Evolutionary conservation across 2,888 invertebrate genomes (phyloP).

Genomic region (Metopia argyrocephala): DNA sequence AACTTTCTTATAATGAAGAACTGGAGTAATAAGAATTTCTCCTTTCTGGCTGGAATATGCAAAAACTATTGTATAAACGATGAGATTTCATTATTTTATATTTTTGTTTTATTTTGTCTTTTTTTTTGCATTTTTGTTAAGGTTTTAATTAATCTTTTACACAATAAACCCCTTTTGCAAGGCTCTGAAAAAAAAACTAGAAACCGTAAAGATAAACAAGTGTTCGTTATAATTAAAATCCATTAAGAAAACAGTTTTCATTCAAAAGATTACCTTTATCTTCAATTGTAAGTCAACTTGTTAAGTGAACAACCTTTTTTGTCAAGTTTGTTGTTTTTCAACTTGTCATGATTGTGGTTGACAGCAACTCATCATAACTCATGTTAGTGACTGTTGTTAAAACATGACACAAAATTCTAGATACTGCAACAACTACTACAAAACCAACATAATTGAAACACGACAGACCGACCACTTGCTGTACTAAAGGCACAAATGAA

Average conservation of each 20-base stretch:
- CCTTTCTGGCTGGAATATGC: too few species aligned
- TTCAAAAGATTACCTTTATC: conserved; percentile 47
- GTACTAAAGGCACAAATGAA: not conserved
- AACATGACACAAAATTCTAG: conserved; percentile 47
- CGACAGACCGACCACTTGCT: conserved; percentile 2
- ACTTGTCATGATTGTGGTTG: conserved; percentile 21
- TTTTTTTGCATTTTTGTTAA: too few species aligned
- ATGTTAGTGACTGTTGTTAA: conserved; percentile 49
- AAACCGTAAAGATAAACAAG: conserved; percentile 30
- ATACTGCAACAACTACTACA: conserved; percentile 48
- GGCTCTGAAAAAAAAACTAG: conserved; percentile 12
- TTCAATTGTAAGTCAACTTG: conserved; percentile 43
- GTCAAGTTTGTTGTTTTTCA: conserved; percentile 6
- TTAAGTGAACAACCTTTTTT: conserved; percentile 44
- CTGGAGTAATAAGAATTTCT: too few species aligned
- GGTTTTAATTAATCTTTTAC: too few species aligned
- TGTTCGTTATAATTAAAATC: conserved; percentile 52
- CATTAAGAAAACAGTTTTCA: conserved; percentile 47
- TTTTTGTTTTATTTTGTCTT: too few species aligned
- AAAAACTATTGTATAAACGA: too few species aligned
- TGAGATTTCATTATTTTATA: too few species aligned
- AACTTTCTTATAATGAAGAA: too few species aligned
- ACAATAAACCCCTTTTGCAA: too few species aligned
- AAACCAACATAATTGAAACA: not conserved
- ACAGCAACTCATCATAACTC: conserved; percentile 46